Evolutionary conservation across 2,888 invertebrate genomes (phyloP), one percentile per base, ranked within the genome.

Genomic region (Agonopterix arenella): DNA sequence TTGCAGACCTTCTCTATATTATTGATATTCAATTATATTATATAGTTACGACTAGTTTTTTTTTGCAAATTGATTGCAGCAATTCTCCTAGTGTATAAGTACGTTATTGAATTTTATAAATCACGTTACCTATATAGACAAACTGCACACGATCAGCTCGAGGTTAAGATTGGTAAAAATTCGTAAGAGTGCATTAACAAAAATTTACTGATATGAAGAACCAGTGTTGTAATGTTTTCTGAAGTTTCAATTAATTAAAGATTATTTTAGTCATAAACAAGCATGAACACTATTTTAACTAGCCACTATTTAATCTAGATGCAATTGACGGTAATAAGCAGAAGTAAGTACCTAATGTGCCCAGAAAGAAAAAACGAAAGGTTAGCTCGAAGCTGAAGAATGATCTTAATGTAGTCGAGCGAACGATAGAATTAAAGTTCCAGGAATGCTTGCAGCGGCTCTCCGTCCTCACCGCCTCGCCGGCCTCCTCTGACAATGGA

Each of bases 1-100:
- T 70, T 57, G 62, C 63, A 74, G 66, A 73, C 71, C 74, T 78
- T 67, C 61, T 59, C 54, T n/a, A 59, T 62, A 60, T 62, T 68
- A 73, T 70, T 65, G 64, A 66, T 75, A 68, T 72, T 70, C 64
- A 68, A 50, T 50, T 50, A 43, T 9, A 11, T 41, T 18, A n/a
- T n/a, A n/a, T n/a, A n/a, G n/a, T n/a, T 43, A 40, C 28, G 28
- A 28, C 28, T 28, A 28, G 28, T 28, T 28, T 28, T 28, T 18
- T 28, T 28, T 28, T 28, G 28, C 28, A 28, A 28, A 28, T 5
- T 28, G 7, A 28, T 28, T 28, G 28, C 28, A 28, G 5, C 5
- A 5, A 28, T 28, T 28, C 7, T 28, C 5, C 1, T 2, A 28
- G 28, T 28, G 28, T 4, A 28, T 28, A 28, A 28, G 7, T 28